These are phyloP conservation scores for Drosophila demipolita DNA, from an alignment of 2,888 invertebrate species.

Conservation along the genomic window DNA sequence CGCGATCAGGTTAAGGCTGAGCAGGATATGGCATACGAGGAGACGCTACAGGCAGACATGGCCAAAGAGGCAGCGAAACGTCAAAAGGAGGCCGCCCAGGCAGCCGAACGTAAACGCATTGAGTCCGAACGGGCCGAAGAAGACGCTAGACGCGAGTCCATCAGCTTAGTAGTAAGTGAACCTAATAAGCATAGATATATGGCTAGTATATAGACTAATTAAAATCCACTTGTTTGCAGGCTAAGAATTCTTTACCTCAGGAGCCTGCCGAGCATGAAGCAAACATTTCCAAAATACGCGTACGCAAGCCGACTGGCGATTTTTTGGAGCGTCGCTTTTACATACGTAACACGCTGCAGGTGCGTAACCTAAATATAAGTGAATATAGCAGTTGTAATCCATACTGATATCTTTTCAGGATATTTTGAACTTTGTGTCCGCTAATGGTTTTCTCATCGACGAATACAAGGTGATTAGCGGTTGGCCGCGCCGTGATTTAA, in stretches of 20 bases:
- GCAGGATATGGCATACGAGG: slow-evolving; percentile 97
- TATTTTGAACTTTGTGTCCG: slow-evolving; percentile 94
- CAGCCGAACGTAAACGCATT: slow-evolving; percentile 89
- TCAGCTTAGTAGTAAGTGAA: slow-evolving; percentile 77
- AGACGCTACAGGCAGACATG: slow-evolving; percentile 91
- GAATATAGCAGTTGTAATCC: not conserved
- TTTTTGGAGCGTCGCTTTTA: slow-evolving; percentile 92
- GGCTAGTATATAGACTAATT: not conserved
- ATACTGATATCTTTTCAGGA: slow-evolving; percentile 83
- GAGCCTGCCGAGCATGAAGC: slow-evolving; percentile 88
- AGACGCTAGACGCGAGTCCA: slow-evolving; percentile 91
- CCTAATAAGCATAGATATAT: not conserved
- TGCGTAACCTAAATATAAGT: slow-evolving; percentile 61
- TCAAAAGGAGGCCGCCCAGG: slow-evolving; percentile 88
- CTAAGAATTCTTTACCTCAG: slow-evolving; percentile 89
- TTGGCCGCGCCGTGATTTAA: slow-evolving; percentile 98
- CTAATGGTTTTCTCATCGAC: slow-evolving; percentile 94
- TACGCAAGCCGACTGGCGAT: slow-evolving; percentile 92
- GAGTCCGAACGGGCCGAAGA: slow-evolving; percentile 90
- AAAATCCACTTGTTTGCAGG: slow-evolving; percentile 58
- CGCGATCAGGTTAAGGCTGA: slow-evolving; percentile 95
- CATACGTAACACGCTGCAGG: slow-evolving; percentile 85
- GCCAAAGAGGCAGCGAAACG: slow-evolving; percentile 95
- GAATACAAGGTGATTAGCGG: slow-evolving; percentile 96
- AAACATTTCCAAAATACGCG: slow-evolving; percentile 90